phyloP scores from a whole-genome alignment of 2,113 vertebrate species.

The Capra hircus region DNA sequence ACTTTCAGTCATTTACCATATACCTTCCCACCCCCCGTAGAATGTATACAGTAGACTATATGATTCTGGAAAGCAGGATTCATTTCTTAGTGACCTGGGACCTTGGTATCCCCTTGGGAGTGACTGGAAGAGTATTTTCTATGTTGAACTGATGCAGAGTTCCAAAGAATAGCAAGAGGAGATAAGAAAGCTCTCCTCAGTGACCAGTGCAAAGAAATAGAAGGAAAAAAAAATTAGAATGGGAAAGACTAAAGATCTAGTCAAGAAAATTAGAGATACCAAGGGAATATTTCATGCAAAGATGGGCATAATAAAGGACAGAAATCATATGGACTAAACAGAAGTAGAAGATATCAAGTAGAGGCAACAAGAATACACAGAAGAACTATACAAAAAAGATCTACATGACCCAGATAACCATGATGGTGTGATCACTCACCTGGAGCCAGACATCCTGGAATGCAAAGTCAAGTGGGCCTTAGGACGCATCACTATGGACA shows the following conservation, averaged over 20 bases:
- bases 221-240: not conserved
- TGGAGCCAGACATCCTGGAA: not conserved
- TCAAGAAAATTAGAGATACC: not conserved
- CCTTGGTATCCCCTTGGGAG: not conserved
- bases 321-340: not conserved
- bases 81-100: not conserved
- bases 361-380: not conserved
- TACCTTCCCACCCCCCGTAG: not conserved
- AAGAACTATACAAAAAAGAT: not conserved
- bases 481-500: not conserved
- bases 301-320: not conserved
- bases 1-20: not conserved
- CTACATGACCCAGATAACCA: not conserved
- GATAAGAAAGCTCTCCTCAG: not conserved
- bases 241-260: not conserved
- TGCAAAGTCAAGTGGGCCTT: not conserved
- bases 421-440: not conserved
- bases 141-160: not conserved
- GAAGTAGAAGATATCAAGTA: not conserved
- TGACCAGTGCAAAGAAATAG: not conserved
- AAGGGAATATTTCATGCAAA: not conserved
- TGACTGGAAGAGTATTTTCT: not conserved
- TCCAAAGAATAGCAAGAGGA: not conserved
- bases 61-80: not conserved
- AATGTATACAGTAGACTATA: not conserved